Evolutionary conservation across 2,113 vertebrate species (phyloP), one percentile per base, ranked within the genome.

Genomic region (Triplophysa dalaica): DNA sequence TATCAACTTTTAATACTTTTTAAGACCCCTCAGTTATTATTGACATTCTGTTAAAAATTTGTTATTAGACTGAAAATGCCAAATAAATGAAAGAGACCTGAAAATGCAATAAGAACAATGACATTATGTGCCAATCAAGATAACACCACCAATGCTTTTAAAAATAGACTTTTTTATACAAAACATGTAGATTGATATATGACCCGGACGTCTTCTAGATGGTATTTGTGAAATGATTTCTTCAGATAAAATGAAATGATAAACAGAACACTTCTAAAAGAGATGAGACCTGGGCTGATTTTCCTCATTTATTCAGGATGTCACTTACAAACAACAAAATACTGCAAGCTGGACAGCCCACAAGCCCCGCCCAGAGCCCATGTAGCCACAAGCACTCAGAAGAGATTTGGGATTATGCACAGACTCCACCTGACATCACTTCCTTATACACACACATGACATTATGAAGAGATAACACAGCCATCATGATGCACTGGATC

Each of bases 241-340:
- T 17, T 4, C 13, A 50, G 48, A 50, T 50, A 38, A 38, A 38
- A 8, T 33, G 6, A 38, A 38, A 38, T 38, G 33, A 8, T 38
- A 38, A 38, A 38, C 33, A 38, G 33, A 38, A 38, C 5, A 7
- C 33, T 54, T 19, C 52, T 17, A 5, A 54, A 56, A 58, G 19
- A 58, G 8, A 58, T 8, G 22, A 80, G 38, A 48, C 19, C 67
- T 56, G 6, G 26, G 66, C 17, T 33, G 24, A 48, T 70, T 84
- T 84, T 80, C 76, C 84, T 70, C 69, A 33, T 90, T 90, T 88
- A 87, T 90, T 90, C 87, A 70, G 75, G 64, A 88, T 86, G 85
- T 77, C 86, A 82, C 83, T 87, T 52, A 67, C 52, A 80, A 84
- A 69, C 83, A 87, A 90, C 54, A 70, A 73, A 76, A 61, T 82